Base-by-base conservation (phyloP, 2,113 vertebrate species). In the Illadopsis cleaveri region DNA sequence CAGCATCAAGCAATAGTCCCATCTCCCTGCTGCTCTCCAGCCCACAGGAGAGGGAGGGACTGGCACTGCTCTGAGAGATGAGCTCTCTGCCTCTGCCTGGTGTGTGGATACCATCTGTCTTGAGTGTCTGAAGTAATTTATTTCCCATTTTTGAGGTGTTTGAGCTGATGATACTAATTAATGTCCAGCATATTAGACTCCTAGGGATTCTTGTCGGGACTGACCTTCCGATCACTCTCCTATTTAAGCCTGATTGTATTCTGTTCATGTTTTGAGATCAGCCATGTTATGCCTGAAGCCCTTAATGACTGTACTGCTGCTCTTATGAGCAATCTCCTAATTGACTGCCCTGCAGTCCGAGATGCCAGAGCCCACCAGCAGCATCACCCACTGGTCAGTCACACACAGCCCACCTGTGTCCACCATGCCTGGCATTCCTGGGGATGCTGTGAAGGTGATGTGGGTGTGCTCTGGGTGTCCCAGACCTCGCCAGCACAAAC, bases 91-190 rank as follows among this genome's bases (percentile, higher is more conserved):
- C 68, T 87, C 72, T 92, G 89, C 45, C 86, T 89, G 81, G 11
- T 50, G 66, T 4, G 1, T 37, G 47, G 57, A 57, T n/a, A 85
- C 84, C 90, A 94, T 88, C 94, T 94, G 92, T 77, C 82, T 80
- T n/a, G n/a, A 85, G 51, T 30, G 66, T 85, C 91, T 90, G 58
- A 83, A 94, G 80, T 86, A 87, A 94, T 96, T 93, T 93, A 87
- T 45, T 94, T 93, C 75, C 84, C 77, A 94, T 92, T 97, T 95
- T 90, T 5, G 2, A 95, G 87, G 91, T 85, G 89, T 90, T 93
- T 91, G 78, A 89, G 82, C 56, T 90, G 78, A 85, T 93, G 58
- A 73, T 96, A 31, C 79, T 94, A 94, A 94, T 93, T 97, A 90
- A 92, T 66, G 75, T 89, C 90, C 71, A 58, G 80, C 15, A 5